Evolutionary conservation across 2,113 vertebrate genomes (phyloP).

Genomic region (crab-eating macaque (Macaca fascicularis)): DNA sequence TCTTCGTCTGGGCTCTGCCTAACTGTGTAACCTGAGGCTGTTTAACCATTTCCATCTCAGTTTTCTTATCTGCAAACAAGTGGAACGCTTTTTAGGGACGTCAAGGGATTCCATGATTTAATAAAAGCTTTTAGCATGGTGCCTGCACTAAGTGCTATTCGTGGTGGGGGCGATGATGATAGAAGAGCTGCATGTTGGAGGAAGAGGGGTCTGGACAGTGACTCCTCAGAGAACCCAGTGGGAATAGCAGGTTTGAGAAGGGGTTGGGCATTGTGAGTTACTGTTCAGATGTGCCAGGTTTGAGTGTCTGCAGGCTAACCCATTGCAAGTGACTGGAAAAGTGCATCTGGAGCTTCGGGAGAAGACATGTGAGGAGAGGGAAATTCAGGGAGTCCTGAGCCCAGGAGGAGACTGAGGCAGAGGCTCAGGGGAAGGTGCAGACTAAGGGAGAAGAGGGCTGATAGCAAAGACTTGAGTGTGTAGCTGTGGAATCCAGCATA

Average conservation of each 20-base stretch:
- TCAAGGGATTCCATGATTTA: neutral
- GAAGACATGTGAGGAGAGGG: neutral
- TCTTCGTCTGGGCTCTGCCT: neutral
- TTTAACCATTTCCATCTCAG: neutral
- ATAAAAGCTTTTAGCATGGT: neutral
- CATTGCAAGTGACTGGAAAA: neutral
- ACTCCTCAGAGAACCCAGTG: neutral
- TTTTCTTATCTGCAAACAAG: neutral
- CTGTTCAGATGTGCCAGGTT: neutral
- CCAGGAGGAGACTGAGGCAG: neutral
- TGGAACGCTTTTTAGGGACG: neutral
- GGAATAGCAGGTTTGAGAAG: neutral
- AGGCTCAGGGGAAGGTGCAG: neutral
- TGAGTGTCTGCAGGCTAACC: too few species aligned
- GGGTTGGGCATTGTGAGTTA: neutral
- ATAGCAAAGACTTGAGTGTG: neutral
- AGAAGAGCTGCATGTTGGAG: neutral
- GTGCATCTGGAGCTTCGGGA: neutral
- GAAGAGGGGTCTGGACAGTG: neutral
- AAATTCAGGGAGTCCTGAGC: neutral
- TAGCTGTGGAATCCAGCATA: neutral
- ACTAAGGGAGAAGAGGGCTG: neutral
- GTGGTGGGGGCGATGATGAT: accelerated
- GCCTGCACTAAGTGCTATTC: neutral
- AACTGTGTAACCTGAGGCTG: neutral